Evolutionary conservation across 2,113 vertebrate species (phyloP).

Genomic region (Triplophysa siluroides): DNA sequence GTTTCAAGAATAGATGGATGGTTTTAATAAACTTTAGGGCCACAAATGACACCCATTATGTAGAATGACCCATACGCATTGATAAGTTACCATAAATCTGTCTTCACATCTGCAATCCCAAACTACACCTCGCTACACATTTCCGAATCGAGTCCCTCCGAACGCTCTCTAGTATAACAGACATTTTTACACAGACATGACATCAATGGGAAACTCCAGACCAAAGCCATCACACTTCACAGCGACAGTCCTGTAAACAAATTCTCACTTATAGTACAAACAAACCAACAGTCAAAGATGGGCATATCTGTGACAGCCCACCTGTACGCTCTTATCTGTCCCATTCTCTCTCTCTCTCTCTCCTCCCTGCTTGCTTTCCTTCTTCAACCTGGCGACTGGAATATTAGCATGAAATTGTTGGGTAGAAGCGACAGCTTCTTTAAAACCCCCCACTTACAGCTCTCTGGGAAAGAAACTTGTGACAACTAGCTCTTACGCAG

Average conservation of each 20-base stretch:
- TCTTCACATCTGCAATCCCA: background rate
- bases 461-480: constrained; percentile 33
- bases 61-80: background rate
- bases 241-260: constrained; percentile 26
- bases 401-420: constrained; percentile 55
- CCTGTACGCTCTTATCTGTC: constrained; percentile 3
- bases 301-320: constrained; percentile 32
- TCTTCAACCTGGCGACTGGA: constrained; percentile 49
- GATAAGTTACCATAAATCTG: background rate
- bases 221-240: constrained; percentile 6
- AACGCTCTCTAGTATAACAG: background rate
- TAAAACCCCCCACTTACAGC: constrained; percentile 49
- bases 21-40: too few relatives aligned
- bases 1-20: too few relatives aligned
- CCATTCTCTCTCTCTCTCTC: background rate
- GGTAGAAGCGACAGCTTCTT: constrained; percentile 50
- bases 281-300: constrained; percentile 15
- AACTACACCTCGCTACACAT: background rate
- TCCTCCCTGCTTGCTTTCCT: constrained; percentile 17
- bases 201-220: background rate
- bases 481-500: constrained; percentile 50
- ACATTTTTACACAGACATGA: background rate
- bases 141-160: background rate
- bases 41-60: too few relatives aligned
- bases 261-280: constrained; percentile 1